Evolutionary conservation across 2,113 vertebrate genomes (phyloP).

Genomic region (Dromas ardeola): DNA sequence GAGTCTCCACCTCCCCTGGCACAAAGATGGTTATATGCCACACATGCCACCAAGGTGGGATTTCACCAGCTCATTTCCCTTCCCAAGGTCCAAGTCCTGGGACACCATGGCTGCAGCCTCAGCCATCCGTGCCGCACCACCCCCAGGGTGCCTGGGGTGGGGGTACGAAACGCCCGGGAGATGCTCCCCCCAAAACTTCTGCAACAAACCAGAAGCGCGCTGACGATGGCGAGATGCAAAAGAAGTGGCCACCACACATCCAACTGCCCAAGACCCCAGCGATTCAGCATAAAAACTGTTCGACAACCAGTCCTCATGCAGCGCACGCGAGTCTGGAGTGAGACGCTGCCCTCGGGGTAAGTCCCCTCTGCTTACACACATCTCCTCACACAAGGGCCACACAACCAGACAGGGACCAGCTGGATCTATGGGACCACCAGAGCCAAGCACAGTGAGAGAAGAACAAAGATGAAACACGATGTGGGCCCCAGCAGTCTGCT

Average conservation of each 20-base stretch:
- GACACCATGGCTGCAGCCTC: fast-evolving
- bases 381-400: neutral
- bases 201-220: fast-evolving
- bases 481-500: neutral
- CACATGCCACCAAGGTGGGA: neutral
- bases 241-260: neutral
- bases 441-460: neutral
- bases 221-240: neutral
- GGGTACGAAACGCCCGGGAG: fast-evolving
- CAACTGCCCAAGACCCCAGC: fast-evolving
- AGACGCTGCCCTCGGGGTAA: neutral
- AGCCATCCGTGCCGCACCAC: fast-evolving
- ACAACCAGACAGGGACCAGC: neutral
- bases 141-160: fast-evolving
- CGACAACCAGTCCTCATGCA: neutral
- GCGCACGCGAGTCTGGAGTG: fast-evolving
- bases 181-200: neutral
- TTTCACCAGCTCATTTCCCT: neutral
- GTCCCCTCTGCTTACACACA: neutral
- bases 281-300: neutral
- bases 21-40: neutral
- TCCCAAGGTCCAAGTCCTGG: fast-evolving
- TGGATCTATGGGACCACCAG: neutral
- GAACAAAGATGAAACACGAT: neutral
- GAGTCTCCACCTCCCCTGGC: neutral